Percentiles rank a stretch among this genome's conserved stretches.
Evolutionary conservation across 2,888 invertebrate genomes (phyloP).

Genomic region (Eudemis profundana): DNA sequence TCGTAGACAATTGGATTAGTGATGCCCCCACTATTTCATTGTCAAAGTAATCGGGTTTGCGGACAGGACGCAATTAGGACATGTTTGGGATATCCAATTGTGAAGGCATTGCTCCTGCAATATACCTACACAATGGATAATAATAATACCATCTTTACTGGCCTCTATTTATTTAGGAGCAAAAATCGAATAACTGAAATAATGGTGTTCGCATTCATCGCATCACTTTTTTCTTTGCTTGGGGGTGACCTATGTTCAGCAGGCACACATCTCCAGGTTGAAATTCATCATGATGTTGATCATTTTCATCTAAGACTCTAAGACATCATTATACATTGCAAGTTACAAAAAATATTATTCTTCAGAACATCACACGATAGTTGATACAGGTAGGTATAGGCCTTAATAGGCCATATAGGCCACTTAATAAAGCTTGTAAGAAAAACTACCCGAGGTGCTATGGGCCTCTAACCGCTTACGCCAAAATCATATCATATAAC

Average conservation of each 20-base stretch:
- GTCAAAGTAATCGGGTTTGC: constrained; percentile 8
- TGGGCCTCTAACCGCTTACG: background rate
- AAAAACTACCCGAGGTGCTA: background rate
- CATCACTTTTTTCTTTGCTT: too few species aligned
- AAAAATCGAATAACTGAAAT: too few species aligned
- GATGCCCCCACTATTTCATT: constrained; percentile 9
- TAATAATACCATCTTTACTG: too few species aligned
- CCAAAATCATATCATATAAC: constrained; percentile 7
- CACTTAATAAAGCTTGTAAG: constrained; percentile 7
- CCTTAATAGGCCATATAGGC: too few species aligned
- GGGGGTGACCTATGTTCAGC: too few species aligned
- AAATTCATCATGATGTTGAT: too few species aligned
- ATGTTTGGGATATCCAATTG: constrained; percentile 12
- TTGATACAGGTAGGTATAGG: constrained; percentile 1
- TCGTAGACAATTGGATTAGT: constrained; percentile 19
- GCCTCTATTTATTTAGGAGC: too few species aligned
- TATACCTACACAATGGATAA: too few species aligned
- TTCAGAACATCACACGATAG: background rate
- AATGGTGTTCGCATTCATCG: too few species aligned
- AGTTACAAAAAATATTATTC: background rate
- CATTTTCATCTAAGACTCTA: too few species aligned
- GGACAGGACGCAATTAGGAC: constrained; percentile 25
- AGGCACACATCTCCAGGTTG: too few species aligned
- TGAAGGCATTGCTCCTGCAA: background rate
- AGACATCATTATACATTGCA: too few species aligned